Evolutionary conservation across 2,797 vertebrate genomes (phyloP), one percentile per base, ranked within the genome.

Genomic region (Xenentodon cancila): DNA sequence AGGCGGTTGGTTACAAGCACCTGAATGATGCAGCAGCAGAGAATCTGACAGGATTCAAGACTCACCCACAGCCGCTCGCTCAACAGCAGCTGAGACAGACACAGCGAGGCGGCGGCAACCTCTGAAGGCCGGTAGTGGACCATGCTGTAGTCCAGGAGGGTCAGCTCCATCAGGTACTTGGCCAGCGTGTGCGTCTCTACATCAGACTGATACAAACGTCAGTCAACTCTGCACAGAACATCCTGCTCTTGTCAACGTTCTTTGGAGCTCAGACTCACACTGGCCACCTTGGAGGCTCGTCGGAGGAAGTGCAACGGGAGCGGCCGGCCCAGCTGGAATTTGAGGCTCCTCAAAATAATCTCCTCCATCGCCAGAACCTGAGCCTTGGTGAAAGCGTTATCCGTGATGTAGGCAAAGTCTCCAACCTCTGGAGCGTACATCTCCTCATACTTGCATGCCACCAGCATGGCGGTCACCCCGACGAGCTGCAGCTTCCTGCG

Each of bases 371-470:
- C 93, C 50, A 94, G 91, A 27, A 99, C 94, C 79, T 99, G 96
- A 30, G 71, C 48, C 46, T 91, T 88, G 0, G 92, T 94, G 58
- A 96, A 98, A 1, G 97, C 93, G 8, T 95, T 92, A 80, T 98
- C 96, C 0, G 97, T 98, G 74, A 99, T 96, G 73, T 98, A 98
- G 70, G 96, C 94, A 5, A 98, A 98, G 91, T 97, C 96, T 12
- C 91, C 92, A 0, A 97, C 76, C 67, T 95, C 93, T 0, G 96
- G 97, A 11, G 91, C 87, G 18, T 90, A 90, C 87, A 96, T 96
- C 87, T 99, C 97, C 87, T 99, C 97, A 0, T 98, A 99, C 59
- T 99, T 99, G 47, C 95, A 95, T 62, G 97, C 97, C 75, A 99
- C 11, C 59, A 97, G 84, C 92, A 98, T 90, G 0, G 97, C 93